Evolutionary conservation across 2,888 invertebrate genomes (phyloP), one percentile per base, ranked within the genome.

Genomic region (Sinodicranocentrus sp.): DNA sequence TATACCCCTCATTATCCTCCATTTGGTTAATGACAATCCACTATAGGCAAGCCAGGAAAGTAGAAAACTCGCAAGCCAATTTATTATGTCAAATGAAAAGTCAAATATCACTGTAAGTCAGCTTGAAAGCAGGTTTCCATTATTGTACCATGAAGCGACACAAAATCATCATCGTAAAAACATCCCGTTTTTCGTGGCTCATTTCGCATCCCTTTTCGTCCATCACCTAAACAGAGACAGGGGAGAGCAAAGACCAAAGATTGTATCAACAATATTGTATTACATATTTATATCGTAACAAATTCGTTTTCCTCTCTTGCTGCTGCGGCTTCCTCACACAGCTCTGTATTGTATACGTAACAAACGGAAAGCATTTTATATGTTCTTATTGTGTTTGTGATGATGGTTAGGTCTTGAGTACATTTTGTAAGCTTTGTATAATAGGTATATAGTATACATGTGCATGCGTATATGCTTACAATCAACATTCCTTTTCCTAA

Each of bases 41-140:
- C n/a, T 33, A 23, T 10, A 15, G 63, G n/a, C n/a, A 75, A 21
- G 26, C n/a, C 44, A 13, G 17, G 13, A 48, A 21, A 65, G 17
- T n/a, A 48, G 10, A 52, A 73, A 26, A 68, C 48, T 57, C 67
- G 67, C 70, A 44, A 43, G 70, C 70, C 57, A 79, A 52, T 71
- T 63, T 71, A 71, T 79, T 71, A 71, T 79, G 79, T 79, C 79
- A 79, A 79, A 79, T 71, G 52, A 65, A 19, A 52, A 75, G 65
- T 75, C 65, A 65, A 75, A 75, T 65, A 52, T 21, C 71, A 59
- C 19, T 19, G 33, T n/a, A 61, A 26, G 61, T 26, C 28, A 26
- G 71, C 71, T 61, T 73, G 25, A 71, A 59, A 79, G 71, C 79
- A 79, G 79, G 79, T 79, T 79, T 79, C 79, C 63, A 71, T 79